A percentile compares a stretch with the other conserved stretches of the same genome.
Evolutionary conservation across 2,888 invertebrate genomes (phyloP).

Genomic region (Sarcophaga carnaria): DNA sequence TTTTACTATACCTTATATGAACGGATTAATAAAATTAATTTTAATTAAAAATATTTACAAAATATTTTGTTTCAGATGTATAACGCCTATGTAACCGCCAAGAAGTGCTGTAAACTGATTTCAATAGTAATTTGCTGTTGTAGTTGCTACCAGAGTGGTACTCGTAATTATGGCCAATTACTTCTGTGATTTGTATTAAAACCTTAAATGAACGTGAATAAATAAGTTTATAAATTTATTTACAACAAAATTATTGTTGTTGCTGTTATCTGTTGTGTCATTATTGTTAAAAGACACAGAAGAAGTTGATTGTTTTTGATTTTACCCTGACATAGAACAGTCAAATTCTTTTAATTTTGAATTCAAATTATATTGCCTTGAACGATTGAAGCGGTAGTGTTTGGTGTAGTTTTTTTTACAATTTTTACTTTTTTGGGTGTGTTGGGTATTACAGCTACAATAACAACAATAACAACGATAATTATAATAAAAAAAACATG

Average conservation of each 20-base stretch:
- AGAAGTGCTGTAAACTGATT: too few relatives aligned
- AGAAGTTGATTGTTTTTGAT: neutral
- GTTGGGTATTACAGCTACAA: slow-evolving; percentile 11
- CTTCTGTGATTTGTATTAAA: slow-evolving; percentile 32
- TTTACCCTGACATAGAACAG: slow-evolving; percentile 52
- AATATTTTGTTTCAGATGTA: too few relatives aligned
- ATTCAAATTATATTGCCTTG: slow-evolving; percentile 42
- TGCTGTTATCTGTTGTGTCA: neutral
- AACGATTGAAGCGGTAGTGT: slow-evolving; percentile 19
- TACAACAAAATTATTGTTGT: neutral
- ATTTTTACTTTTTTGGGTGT: slow-evolving; percentile 33
- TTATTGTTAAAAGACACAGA: neutral
- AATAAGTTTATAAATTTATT: too few relatives aligned
- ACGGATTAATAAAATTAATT: too few relatives aligned
- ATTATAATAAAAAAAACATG: neutral
- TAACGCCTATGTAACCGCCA: too few relatives aligned
- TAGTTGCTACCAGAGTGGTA: too few relatives aligned
- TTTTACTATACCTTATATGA: too few relatives aligned
- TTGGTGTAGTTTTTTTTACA: neutral
- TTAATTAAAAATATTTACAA: too few relatives aligned
- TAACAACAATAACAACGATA: neutral
- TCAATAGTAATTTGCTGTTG: too few relatives aligned
- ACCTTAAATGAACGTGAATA: too few relatives aligned
- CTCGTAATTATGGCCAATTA: slow-evolving; percentile 8
- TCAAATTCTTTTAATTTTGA: slow-evolving; percentile 24